Evolutionary conservation across 1,140 invertebrate genomes (phyloP), one percentile per base, ranked within the genome.

Genomic region (Diorhabda sublineata): DNA sequence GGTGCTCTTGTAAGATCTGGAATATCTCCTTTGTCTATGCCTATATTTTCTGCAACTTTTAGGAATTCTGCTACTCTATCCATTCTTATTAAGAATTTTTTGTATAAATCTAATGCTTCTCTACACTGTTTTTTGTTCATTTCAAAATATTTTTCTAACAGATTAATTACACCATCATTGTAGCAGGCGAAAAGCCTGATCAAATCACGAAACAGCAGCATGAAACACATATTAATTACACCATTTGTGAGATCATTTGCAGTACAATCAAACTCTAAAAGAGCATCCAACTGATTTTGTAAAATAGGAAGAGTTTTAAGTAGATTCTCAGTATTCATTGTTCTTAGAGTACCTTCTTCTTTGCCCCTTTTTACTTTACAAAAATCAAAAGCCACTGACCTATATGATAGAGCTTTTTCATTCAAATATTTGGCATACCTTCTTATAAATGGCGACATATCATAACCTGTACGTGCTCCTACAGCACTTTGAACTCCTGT

Each of bases 91-190:
- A 99, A 88, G 84, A 99, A 99, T 83, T 98, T 98, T 85, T 99
- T 99, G 83, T 99, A 99, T 71, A 98, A 89, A 81, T 99, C 98
- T 79, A 99, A 87, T 69, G 96, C 97, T 81, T 99, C 98, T 78
- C 96, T 88, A 79, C 95, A 97, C 79, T 94, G 93, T 82, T 99
- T 99, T 82, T 99, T 99, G 83, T 99, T 99, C 96, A 99, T 98
- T 82, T 98, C 96, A 85, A 99, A 99, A 86, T 97, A 99, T 84
- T 99, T 98, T 83, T 98, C 96, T 82, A 99, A 84, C 71, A 99
- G 87, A 87, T 99, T 99, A 77, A 99, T 99, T 73, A 99, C 98
- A 72, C 97, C 98, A 84, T 99, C 98, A 84, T 99, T 99, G 85
- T 99, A 99, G 83, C 98, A 98, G 61, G 98, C 98, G 88, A 99